Evolutionary conservation across 2,888 invertebrate genomes (phyloP), one percentile per base, ranked within the genome.

Genomic region (Drosophila kokeensis): DNA sequence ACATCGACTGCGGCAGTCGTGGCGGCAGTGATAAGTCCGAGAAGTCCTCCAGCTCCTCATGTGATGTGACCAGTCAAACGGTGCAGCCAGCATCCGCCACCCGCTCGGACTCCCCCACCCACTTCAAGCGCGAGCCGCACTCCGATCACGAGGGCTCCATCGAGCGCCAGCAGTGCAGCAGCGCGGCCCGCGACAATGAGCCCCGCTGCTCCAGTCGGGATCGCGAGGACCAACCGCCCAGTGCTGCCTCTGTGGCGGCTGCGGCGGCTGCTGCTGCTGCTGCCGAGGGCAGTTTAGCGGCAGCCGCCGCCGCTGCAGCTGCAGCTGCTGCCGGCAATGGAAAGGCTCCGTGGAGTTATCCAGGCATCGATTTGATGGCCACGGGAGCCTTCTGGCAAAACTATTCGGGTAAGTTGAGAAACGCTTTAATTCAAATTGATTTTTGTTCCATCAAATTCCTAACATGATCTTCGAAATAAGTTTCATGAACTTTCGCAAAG

Each of bases 301-400:
- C 90, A 11, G 92, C 91, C 36, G 92, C 91, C 40, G 92, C 91
- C 2, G 92, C 91, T 38, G 90, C 88, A 7, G 92, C 91, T 11
- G 92, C 92, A 34, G 92, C 92, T 38, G 92, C 91, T 53, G 90
- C 92, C 32, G 90, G 90, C 54, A 90, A 90, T 68, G 94, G 94
- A 49, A 95, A 95, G 86, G 94, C 94, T 50, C 92, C 93, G 29
- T 96, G 96, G 96, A 95, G 95, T 83, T 96, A 96, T 93, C 93
- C 95, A 40, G 95, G 96, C 62, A 94, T 96, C 80, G 97, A 97
- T 94, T 95, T 97, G 93, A 97, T 97, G 95, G 96, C 96, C 89
- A 96, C 96, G 63, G 97, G 97, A 45, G 97, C 97, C 50, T 97
- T 97, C 94, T 97, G 97, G 97, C 97, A 97, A 93, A 97, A 97